Evolutionary conservation across 2,797 vertebrate species (phyloP), one percentile per base, ranked within the genome.

Genomic region (Salmo trutta): DNA sequence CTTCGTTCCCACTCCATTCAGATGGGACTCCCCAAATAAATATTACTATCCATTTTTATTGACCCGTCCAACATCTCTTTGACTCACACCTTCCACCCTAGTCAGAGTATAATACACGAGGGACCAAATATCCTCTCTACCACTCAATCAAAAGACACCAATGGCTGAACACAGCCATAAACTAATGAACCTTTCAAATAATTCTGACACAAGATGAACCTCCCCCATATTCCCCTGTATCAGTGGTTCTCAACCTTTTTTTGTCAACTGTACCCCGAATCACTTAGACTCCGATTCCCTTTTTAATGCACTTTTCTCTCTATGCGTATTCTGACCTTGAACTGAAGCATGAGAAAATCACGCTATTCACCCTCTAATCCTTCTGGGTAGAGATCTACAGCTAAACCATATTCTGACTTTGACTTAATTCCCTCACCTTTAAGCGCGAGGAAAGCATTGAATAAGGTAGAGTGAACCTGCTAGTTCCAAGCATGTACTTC

Each of bases 141-240:
- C 19, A 59, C 56, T 19, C 56, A 67, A 68, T 12, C 59, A 65
- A 81, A 75, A 15, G 0, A 31, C 76, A 62, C 19, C 74, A 83
- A 80, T 78, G 73, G 73, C 31, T 41, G 68, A 79, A 85, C 79
- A 77, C 76, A 79, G 74, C 82, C 83, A 86, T 81, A 87, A 87
- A 88, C 86, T 80, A 27, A 67, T 15, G 87, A 67, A 86, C 33
- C 24, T 74, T 79, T 86, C 84, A n/a, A 65, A 29, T 29, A 3
- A 14, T 29, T 66, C 27, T 67, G 65, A 67, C 65, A 87, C 82
- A 87, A 83, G 85, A 75, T 79, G 24, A 79, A 76, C 66, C 41
- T 73, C 41, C 51, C 74, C 74, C 33, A 69, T 33, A 76, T 81
- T 76, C 68, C 74, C 71, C 56, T 59, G 27, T 67, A 33, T 31